Evolutionary conservation across 2,888 invertebrate species (phyloP), one percentile per base, ranked within the genome.

Genomic region (Merodon equestris): DNA sequence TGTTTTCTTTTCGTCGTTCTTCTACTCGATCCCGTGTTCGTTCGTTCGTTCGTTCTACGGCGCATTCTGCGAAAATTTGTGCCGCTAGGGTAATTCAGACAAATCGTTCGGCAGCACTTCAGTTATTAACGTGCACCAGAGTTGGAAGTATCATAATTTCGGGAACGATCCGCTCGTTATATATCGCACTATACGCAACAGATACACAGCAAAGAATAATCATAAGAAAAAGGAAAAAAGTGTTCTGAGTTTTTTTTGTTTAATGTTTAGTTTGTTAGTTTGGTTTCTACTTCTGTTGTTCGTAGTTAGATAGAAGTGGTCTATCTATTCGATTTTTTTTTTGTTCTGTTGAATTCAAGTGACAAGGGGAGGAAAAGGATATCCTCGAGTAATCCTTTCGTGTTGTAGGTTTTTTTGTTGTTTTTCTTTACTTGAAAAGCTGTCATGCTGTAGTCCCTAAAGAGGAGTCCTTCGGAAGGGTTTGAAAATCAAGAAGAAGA

Each of bases 41-140:
- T 10, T 40, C 40, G 10, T 40, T 40, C 5, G 40, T 40, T 40
- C n/a, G 12, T 40, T 73, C 61, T 77, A 67, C 57, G 48, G 34
- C n/a, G n/a, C 68, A 79, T 74, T 79, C 58, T 58, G 74, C 68
- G 9, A 51, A 58, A 34, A 79, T 79, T 79, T 74, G 68, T 79
- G 58, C 74, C 60, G 68, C 63, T 70, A 60, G 79, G 68, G 79
- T 79, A 74, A 79, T 74, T 79, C 79, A 60, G 74, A 60, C 68
- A 79, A 74, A 53, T 58, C 45, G 64, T 38, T 74, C 58, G 74
- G 42, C 68, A 73, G 68, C 68, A 79, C 58, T 79, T 79, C 79
- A 79, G 79, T 79, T 58, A 70, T 68, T 79, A 74, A 64, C 74
- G 74, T 70, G 79, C 79, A 79, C 64, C 63, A 68, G 58, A 79